Conservation (phyloP, 2,113 vertebrate species). For the Chionodraco myersi region DNA sequence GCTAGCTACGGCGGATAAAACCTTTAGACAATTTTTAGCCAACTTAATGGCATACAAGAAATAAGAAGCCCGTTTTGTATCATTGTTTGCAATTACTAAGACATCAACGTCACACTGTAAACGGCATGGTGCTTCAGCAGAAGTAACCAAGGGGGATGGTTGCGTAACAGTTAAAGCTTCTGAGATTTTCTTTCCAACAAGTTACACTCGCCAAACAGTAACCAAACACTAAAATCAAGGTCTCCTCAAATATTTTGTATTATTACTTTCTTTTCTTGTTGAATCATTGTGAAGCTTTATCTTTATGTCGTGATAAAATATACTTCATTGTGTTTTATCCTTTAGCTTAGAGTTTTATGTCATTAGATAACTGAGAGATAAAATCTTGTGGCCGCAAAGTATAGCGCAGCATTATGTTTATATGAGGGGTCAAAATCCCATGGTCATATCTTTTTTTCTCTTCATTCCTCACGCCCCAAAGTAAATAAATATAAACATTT, state of each 20-base stretch:
- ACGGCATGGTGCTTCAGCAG: not conserved
- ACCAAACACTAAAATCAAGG: not conserved
- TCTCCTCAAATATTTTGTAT: not conserved
- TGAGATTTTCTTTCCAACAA: not conserved
- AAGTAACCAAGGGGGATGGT: not conserved
- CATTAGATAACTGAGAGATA: no score
- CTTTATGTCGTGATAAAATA: not conserved
- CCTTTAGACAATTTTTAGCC: no score
- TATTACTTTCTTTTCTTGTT: not conserved
- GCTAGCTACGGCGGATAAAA: no score
- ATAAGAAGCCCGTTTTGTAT: not conserved
- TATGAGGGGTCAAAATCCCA: no score
- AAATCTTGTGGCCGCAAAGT: no score
- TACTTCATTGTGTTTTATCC: not conserved
- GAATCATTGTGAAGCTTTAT: not conserved
- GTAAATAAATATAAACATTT: no score
- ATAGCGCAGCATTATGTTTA: no score
- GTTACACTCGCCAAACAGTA: constrained; percentile 8
- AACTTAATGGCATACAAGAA: not conserved
- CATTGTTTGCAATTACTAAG: not conserved
- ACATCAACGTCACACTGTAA: not conserved
- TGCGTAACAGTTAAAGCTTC: not conserved
- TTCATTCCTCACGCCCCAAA: no score
- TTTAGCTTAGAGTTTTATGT: not conserved
- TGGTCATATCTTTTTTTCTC: no score